Percentiles rank a stretch among this genome's conserved stretches.
Evolutionary conservation across 2,113 vertebrate genomes (phyloP).

Genomic region (Fulmarus glacialis): DNA sequence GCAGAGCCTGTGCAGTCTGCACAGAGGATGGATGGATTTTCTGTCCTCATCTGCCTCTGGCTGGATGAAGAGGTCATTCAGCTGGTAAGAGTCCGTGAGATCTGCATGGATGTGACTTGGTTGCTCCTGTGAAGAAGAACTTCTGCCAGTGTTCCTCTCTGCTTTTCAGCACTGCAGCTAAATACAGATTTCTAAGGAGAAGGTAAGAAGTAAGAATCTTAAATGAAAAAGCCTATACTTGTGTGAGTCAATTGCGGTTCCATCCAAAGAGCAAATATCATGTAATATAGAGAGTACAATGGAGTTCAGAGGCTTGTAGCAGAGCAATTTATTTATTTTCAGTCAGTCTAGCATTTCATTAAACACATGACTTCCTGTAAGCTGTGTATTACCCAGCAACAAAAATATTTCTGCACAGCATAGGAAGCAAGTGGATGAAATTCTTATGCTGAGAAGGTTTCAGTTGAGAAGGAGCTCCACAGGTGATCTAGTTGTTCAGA

Average conservation of each 20-base stretch:
- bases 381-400: not conserved
- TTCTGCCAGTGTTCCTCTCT: not conserved
- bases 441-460: not conserved
- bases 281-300: not conserved
- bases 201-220: not conserved
- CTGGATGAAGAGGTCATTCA: not conserved
- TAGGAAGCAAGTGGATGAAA: not conserved
- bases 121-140: not conserved
- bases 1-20: not conserved
- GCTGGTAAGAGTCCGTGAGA: not conserved
- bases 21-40: not conserved
- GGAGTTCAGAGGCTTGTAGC: not conserved
- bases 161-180: not conserved
- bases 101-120: not conserved
- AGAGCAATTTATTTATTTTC: not conserved
- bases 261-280: not conserved
- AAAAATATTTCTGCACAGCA: not conserved
- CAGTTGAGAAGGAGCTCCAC: not conserved
- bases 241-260: not conserved
- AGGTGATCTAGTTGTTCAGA: not conserved
- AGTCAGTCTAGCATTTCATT: not conserved
- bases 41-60: not conserved
- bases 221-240: not conserved
- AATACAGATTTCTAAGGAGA: not conserved
- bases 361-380: fast-evolving